Evolutionary conservation across 2,888 invertebrate species (phyloP), one percentile per base, ranked within the genome.

Genomic region (Heliconius aoede): DNA sequence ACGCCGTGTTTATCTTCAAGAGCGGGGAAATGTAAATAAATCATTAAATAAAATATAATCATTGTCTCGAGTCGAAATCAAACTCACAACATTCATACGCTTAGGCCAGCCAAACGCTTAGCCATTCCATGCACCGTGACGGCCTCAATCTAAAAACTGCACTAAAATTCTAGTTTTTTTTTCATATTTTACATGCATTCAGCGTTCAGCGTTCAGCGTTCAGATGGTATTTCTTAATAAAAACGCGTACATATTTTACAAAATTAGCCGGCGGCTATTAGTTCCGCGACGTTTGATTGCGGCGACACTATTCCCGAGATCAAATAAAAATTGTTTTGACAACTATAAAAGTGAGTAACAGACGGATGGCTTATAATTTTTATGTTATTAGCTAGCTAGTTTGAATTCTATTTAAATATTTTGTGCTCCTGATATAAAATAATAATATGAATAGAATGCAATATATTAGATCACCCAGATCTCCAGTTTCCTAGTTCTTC

Each of bases 241-340:
- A 46, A 77, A 71, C 61, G 51, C 51, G 73, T 55, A 67, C 61
- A 71, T 67, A 40, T 51, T 58, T 80, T 79, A 73, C 81, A 83
- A 81, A 83, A 81, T 83, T 82, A 84, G 83, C 79, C 76, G 30
- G 55, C 58, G 79, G 83, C 83, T 82, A 84, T 84, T 84, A 84
- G 84, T 80, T 80, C 79, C 79, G 80, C 77, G 76, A 77, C 83
- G 81, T 84, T 84, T 81, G 81, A 75, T 58, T 55, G 74, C 81
- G 79, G 78, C 79, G 81, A 79, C 81, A 77, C 78, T 77, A 76
- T 74, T 72, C 69, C 69, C 46, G 73, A 78, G 80, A 81, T 81
- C 81, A 81, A 82, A 81, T 81, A 80, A 83, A 83, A 83, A 81
- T 76, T 80, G 74, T 83, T 79, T 80, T 81, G 79, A 81, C 79